These are phyloP conservation scores for Lota lota DNA, from an alignment of 2,113 vertebrate species.

Conservation along the genomic window DNA sequence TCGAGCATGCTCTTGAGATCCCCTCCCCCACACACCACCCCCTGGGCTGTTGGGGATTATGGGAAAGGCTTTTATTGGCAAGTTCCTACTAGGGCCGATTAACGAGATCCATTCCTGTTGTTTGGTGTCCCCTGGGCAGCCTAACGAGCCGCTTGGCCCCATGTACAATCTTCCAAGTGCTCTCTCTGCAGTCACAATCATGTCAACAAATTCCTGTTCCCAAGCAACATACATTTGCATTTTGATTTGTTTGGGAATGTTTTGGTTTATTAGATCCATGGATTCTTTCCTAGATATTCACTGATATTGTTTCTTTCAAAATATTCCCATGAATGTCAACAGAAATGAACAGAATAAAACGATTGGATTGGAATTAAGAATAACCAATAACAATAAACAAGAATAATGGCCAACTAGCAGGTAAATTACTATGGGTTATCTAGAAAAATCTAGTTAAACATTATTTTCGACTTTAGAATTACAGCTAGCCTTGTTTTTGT, in stretches of 20 bases:
- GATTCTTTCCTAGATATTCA: no score
- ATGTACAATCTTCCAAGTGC: constrained; percentile 13
- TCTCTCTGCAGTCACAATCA: constrained; percentile 1
- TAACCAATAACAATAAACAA: no score
- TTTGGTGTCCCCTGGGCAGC: constrained; percentile 14
- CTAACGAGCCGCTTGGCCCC: constrained; percentile 1
- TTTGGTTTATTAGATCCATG: neutral
- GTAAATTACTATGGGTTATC: no score
- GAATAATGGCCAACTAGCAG: no score
- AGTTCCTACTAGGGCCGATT: constrained; percentile 17
- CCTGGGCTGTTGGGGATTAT: constrained; percentile 1
- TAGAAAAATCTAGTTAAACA: no score
- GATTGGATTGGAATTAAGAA: no score
- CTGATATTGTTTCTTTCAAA: no score
- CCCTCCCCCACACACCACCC: neutral
- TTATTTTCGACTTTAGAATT: no score
- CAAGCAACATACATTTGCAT: no score
- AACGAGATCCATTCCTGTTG: constrained; percentile 15
- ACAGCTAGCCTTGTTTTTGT: no score
- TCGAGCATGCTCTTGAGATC: constrained; percentile 1
- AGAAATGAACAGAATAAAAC: no score
- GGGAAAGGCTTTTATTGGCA: constrained; percentile 2
- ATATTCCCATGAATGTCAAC: no score
- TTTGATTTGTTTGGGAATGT: neutral
- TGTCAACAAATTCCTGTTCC: constrained; percentile 4